These are phyloP conservation scores for Hyles euphorbiae DNA, from an alignment of 1,140 invertebrate species.

Conservation along the genomic window DNA sequence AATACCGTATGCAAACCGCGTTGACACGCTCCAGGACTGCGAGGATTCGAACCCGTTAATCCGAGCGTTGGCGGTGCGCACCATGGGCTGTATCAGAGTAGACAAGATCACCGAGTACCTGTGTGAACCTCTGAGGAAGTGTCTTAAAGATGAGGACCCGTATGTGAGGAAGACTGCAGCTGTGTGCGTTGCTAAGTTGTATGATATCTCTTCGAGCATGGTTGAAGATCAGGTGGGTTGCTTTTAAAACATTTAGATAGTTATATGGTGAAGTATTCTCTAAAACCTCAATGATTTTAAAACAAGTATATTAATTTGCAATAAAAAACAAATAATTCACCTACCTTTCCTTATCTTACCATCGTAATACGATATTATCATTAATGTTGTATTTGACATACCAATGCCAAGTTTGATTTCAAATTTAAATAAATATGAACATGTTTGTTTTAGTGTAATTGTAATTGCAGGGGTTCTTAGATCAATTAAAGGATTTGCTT, in stretches of 20 bases:
- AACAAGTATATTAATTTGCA: no score
- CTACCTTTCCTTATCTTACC: no score
- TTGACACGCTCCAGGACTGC: constrained; percentile 87
- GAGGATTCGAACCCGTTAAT: constrained; percentile 99
- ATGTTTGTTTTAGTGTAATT: background rate
- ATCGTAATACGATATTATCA: no score
- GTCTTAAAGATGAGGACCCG: constrained; percentile 99
- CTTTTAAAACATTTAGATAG: constrained; percentile 5
- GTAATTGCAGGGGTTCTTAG: constrained; percentile 92
- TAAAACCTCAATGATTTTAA: no score
- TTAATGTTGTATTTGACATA: no score
- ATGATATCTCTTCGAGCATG: constrained; percentile 98
- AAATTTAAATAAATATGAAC: no score
- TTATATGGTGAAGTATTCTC: no score
- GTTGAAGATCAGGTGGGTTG: constrained; percentile 87
- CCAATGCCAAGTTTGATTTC: no score
- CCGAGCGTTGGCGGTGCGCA: constrained; percentile 97
- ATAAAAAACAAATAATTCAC: no score
- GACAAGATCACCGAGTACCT: constrained; percentile 99
- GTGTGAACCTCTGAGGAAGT: constrained; percentile 98
- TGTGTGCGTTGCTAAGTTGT: constrained; percentile 99
- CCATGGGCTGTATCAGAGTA: constrained; percentile 99
- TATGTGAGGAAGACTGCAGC: constrained; percentile 99
- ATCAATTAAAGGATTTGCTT: constrained; percentile 96
- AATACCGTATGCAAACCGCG: constrained; percentile 36